Percentiles rank a stretch among this genome's conserved stretches.
phyloP scores from a whole-genome alignment of 2,888 invertebrate species.

The Drosophila longiperda region DNA sequence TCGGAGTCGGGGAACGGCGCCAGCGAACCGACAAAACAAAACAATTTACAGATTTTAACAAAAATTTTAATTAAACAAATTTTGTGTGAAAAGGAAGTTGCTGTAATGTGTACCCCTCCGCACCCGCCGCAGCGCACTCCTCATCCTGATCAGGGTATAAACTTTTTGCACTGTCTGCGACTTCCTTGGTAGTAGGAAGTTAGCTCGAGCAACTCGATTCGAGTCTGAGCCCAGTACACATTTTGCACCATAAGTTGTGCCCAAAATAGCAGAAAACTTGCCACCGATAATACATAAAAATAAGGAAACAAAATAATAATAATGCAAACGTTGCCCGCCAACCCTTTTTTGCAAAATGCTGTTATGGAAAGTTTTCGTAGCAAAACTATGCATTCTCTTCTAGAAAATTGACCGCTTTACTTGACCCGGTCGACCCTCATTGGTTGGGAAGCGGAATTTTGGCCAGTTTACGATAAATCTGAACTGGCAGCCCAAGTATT shows the following conservation, averaged over 20 bases:
- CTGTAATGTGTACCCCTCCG: conserved; percentile 39
- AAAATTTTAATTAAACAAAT: conserved; percentile 81
- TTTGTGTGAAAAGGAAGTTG: conserved; percentile 76
- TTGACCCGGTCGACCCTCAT: conserved; percentile 50
- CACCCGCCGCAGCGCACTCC: background rate
- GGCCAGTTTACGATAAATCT: conserved; percentile 66
- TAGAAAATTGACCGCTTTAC: conserved; percentile 16
- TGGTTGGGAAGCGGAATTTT: conserved; percentile 18
- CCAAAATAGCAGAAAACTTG: conserved; percentile 77
- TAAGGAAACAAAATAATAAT: conserved; percentile 63
- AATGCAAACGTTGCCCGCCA: conserved; percentile 28
- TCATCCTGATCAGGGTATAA: conserved; percentile 25
- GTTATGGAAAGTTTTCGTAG: conserved; percentile 65
- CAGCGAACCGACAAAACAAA: conserved; percentile 57
- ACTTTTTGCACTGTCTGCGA: conserved; percentile 74
- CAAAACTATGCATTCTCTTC: conserved; percentile 53
- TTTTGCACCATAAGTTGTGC: conserved; percentile 78
- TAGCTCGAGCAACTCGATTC: conserved; percentile 59
- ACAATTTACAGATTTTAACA: conserved; percentile 79
- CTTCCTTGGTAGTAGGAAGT: conserved; percentile 75
- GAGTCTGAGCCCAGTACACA: conserved; percentile 55
- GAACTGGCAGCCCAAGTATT: conserved; percentile 50
- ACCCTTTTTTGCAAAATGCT: conserved; percentile 22
- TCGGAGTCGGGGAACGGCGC: conserved; percentile 14
- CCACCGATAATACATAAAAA: conserved; percentile 67